phyloP scores from a whole-genome alignment of 2,797 vertebrate species.

The Argyrosomus regius region DNA sequence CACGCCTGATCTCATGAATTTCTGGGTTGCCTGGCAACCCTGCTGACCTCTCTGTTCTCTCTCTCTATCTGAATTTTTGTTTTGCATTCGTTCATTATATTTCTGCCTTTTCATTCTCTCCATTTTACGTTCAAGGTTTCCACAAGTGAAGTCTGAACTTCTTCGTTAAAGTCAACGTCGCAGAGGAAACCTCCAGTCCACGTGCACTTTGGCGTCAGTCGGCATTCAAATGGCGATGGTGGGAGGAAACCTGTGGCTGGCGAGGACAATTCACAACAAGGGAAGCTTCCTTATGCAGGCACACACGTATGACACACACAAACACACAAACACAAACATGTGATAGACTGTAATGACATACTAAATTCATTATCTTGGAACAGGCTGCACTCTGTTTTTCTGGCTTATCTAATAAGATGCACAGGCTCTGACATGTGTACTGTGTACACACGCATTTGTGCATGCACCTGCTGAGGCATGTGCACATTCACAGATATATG shows the following conservation, averaged over 20 bases:
- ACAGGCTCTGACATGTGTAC: neutral
- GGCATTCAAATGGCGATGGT: conserved; percentile 13
- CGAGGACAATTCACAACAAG: conserved; percentile 10
- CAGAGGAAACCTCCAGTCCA: conserved; percentile 40
- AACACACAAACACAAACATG: conserved; percentile 10
- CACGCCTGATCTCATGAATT: conserved; percentile 73
- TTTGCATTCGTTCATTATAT: conserved; percentile 41
- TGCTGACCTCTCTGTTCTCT: conserved; percentile 30
- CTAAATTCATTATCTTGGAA: conserved; percentile 17
- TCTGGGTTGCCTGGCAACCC: conserved; percentile 81
- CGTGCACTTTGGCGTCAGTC: conserved; percentile 11
- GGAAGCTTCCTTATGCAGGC: conserved; percentile 14
- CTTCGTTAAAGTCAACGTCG: conserved; percentile 5
- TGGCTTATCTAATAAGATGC: neutral
- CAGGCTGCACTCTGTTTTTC: conserved; percentile 14
- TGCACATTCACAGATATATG: conserved; percentile 4
- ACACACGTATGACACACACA: neutral
- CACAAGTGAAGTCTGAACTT: conserved; percentile 2
- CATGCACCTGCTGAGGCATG: conserved; percentile 8
- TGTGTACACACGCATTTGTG: neutral
- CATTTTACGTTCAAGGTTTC: conserved; percentile 38
- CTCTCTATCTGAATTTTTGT: conserved; percentile 39
- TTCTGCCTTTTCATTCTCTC: conserved; percentile 5
- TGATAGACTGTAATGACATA: conserved; percentile 9
- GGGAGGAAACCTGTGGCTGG: conserved; percentile 34